Conservation (phyloP, 2,888 invertebrate genomes). For the Pinctada fucata region DNA sequence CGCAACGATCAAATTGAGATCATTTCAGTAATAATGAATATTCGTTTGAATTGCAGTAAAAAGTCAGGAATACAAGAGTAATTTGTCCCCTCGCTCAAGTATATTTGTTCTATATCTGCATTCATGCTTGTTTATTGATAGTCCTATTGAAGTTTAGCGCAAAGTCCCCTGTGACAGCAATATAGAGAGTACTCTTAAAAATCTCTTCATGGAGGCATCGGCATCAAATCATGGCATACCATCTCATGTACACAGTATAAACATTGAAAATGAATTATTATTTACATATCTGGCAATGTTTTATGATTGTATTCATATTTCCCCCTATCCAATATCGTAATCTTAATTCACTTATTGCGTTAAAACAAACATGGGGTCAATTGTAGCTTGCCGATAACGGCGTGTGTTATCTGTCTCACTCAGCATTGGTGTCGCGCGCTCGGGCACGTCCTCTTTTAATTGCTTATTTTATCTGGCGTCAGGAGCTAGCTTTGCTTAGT, state of each 20-base stretch:
- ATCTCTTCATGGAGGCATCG: no score
- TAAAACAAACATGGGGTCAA: conserved; percentile 17
- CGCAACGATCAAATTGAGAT: no score
- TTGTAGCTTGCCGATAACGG: background rate
- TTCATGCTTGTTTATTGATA: no score
- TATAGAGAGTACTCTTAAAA: no score
- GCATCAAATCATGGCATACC: no score
- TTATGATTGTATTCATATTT: background rate
- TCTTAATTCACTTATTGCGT: conserved; percentile 33
- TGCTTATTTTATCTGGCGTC: conserved; percentile 25
- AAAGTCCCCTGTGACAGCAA: no score
- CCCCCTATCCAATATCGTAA: conserved; percentile 3
- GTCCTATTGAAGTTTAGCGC: no score
- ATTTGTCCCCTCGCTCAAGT: no score
- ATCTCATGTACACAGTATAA: background rate
- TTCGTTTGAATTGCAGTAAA: no score
- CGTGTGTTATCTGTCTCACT: background rate
- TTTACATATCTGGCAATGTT: background rate
- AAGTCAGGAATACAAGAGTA: no score
- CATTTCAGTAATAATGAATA: no score
- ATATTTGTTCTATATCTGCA: no score
- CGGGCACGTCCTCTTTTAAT: conserved; percentile 13
- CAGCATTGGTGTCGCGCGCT: background rate
- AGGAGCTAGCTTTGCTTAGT: background rate
- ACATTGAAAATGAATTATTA: background rate